Base-by-base conservation (phyloP, 1,140 invertebrate species). In the Rhizoglyphus robini region DNA sequence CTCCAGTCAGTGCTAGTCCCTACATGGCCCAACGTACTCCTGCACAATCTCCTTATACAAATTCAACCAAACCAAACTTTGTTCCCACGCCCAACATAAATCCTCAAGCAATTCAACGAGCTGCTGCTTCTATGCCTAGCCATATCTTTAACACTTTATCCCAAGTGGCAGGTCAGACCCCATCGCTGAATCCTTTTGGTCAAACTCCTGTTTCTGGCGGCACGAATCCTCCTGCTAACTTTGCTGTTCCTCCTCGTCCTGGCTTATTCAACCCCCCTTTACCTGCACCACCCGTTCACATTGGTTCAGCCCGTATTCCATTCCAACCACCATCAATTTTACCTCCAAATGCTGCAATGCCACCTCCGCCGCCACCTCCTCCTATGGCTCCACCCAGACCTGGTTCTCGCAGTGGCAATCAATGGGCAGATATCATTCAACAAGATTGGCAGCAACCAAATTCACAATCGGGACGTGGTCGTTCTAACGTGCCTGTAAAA, bases 111-210 rank as follows among this genome's bases (percentile, higher is more conserved):
- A 83, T 87, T 68, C 85, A 87, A 68, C 77, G 84, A 72, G 86
- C 85, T 34, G 86, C 82, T 3, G 85, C 83, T 66, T 85, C 81
- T 74, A 77, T 88, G 71, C 85, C 86, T 5, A 81, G 79, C 68
- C 85, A 85, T 69, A 83, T 87, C 79, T 77, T 86, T 66, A 86
- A 86, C 71, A 83, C 82, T 4, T 73, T 87, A 27, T 81, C 84
- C 0, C 83, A 85, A 72, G 82, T 81, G 23, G 83, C 75, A 47
- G 83, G 82, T 15, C 83, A 85, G 66, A 86, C 84, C 0, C 83
- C 84, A 0, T 74, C 81, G 80, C 4, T 83, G 81, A 66, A 38
- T 41, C 30, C 15, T n/a, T 32, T 60, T 18, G 58, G 15, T 3
- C 3, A 13, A 30, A 25, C 62, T 51, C 32, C 60, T 29, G 29